Base-by-base conservation (phyloP, 2,888 invertebrate species). In the Troides oblongomaculatus region DNA sequence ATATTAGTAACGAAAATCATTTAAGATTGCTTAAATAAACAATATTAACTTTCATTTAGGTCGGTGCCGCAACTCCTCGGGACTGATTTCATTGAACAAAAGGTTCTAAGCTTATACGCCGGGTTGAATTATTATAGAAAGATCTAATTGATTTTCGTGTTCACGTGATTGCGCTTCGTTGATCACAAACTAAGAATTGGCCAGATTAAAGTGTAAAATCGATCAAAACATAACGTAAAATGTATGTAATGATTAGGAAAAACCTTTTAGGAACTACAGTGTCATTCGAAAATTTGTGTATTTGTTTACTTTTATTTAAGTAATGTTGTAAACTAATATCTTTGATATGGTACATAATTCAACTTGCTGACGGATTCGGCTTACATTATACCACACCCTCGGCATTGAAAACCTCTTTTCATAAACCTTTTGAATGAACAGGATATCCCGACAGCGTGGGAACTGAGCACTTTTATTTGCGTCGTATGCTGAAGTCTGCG, bases 381-480 rank as follows among this genome's bases (percentile, higher is more conserved):
- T 62, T 66, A 66, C 56, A 18, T 30, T 66, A 53, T 66, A 56
- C 66, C 66, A 61, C 66, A 62, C 56, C 62, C 56, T 62, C 66
- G 39, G 56, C 66, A 66, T 23, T 62, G 66, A 62, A 66, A 66
- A 61, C 56, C 53, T 62, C 66, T 66, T 66, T 66, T 66, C 53
- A 66, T 56, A 39, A 66, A 56, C 53, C 66, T 46, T 56, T 18
- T 62, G 25, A 62, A 66, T 62, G 60, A 60, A 61, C 61, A 62
- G 56, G 43, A 57, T 62, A 62, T 62, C 36, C 66, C 25, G 53
- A 56, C 18, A 57, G 56, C 23, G 56, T 66, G 56, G 17, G 50
- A 58, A 58, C 57, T 23, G 23, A 58, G 57, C 23, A 58, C 57
- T 58, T 58, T 58, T 53, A 53, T 58, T 58, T 58, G 57, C 25